Percentiles rank a stretch among this genome's conserved stretches.
Evolutionary conservation across 2,113 vertebrate species (phyloP).

Genomic region (Apodemus speciosus): DNA sequence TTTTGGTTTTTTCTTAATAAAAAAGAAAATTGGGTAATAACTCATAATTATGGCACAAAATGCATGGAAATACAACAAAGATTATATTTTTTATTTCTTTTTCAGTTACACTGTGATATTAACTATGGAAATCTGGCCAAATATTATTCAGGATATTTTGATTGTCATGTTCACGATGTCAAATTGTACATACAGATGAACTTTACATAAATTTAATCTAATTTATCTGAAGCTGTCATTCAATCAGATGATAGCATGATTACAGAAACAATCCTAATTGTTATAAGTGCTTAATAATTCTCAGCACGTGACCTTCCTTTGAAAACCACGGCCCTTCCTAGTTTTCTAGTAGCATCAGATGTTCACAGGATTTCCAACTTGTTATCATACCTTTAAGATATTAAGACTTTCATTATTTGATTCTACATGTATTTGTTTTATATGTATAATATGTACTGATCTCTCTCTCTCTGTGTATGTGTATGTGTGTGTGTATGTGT

Average conservation of each 20-base stretch:
- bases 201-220: background rate
- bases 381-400: background rate
- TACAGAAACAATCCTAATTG: background rate
- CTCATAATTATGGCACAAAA: background rate
- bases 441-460: background rate
- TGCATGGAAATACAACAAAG: background rate
- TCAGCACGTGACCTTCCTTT: background rate
- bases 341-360: background rate
- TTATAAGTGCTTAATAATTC: background rate
- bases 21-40: background rate
- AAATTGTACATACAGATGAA: background rate
- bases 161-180: background rate
- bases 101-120: background rate
- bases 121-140: background rate
- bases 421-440: background rate
- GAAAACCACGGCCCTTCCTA: background rate
- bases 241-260: background rate
- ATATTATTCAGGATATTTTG: background rate
- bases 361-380: background rate
- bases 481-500: background rate
- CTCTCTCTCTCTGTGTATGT: background rate
- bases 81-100: background rate
- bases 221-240: background rate
- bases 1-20: background rate
- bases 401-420: background rate